These are phyloP conservation scores for Netta rufina DNA, from an alignment of 2,797 vertebrate species.

Conservation along the genomic window DNA sequence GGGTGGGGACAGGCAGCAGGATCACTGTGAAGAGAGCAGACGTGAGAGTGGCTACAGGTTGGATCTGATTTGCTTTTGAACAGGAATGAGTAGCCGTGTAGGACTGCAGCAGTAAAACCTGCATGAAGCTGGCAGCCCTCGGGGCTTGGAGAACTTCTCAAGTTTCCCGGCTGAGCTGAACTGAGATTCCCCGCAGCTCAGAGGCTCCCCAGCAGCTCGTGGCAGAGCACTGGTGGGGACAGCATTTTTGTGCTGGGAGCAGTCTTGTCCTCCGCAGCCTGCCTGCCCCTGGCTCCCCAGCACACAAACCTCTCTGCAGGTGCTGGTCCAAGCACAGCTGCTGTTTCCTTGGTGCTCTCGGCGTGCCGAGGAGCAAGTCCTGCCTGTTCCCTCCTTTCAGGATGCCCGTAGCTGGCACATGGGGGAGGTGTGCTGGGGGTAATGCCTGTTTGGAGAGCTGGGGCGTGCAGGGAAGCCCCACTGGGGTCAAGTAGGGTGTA, in stretches of 20 bases:
- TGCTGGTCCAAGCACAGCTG: background rate
- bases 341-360: background rate
- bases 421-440: background rate
- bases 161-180: background rate
- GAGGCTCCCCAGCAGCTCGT: background rate
- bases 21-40: background rate
- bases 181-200: background rate
- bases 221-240: background rate
- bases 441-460: background rate
- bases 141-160: background rate
- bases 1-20: background rate
- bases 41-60: background rate
- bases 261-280: background rate
- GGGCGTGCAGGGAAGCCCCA: background rate
- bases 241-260: background rate
- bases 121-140: background rate
- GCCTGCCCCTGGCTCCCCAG: background rate
- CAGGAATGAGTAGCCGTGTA: background rate
- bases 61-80: background rate
- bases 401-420: fast-evolving
- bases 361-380: background rate
- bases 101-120: background rate
- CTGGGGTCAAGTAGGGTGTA: background rate
- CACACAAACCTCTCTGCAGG: background rate
- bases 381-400: background rate